Evolutionary conservation across 2,888 invertebrate species (phyloP).

Genomic region (Drosophila anomelani): DNA sequence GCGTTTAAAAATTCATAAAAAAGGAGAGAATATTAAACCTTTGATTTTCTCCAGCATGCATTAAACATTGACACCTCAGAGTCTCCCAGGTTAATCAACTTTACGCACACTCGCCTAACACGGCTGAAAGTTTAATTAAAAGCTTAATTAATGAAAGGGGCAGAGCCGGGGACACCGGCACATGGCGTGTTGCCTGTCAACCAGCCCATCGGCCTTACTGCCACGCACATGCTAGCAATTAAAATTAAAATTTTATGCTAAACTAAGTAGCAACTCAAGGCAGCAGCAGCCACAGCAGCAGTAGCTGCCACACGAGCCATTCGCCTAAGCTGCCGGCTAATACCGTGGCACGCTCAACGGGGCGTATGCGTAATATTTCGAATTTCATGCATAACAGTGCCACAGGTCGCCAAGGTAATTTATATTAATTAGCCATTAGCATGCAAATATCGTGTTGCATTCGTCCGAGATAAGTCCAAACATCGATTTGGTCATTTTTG

Average conservation of each 20-base stretch:
- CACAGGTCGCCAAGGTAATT: constrained; percentile 48
- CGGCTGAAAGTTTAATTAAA: constrained; percentile 77
- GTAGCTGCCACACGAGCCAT: constrained; percentile 17
- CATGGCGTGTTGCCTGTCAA: constrained; percentile 43
- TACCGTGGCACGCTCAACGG: constrained; percentile 59
- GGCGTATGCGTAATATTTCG: constrained; percentile 53
- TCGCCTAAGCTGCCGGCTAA: constrained; percentile 48
- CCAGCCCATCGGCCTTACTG: constrained; percentile 54
- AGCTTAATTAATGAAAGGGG: constrained; percentile 72
- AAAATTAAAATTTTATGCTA: constrained; percentile 80
- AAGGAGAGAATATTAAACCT: constrained; percentile 4
- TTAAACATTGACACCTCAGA: constrained; percentile 70
- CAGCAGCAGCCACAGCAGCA: constrained; percentile 3
- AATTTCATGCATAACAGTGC: constrained; percentile 45
- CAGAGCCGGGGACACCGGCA: constrained; percentile 1
- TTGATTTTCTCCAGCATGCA: constrained; percentile 44
- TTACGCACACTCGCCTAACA: constrained; percentile 73
- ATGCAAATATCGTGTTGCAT: constrained; percentile 45
- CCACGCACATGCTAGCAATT: constrained; percentile 79
- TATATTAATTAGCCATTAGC: constrained; percentile 70
- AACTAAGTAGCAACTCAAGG: constrained; percentile 74
- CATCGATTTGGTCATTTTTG: not conserved
- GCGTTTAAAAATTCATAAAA: constrained; percentile 58
- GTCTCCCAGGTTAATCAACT: constrained; percentile 72
- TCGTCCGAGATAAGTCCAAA: not conserved